Evolutionary conservation across 1,140 invertebrate species (phyloP), one percentile per base, ranked within the genome.

Genomic region (Melipona quadrifasciata): DNA sequence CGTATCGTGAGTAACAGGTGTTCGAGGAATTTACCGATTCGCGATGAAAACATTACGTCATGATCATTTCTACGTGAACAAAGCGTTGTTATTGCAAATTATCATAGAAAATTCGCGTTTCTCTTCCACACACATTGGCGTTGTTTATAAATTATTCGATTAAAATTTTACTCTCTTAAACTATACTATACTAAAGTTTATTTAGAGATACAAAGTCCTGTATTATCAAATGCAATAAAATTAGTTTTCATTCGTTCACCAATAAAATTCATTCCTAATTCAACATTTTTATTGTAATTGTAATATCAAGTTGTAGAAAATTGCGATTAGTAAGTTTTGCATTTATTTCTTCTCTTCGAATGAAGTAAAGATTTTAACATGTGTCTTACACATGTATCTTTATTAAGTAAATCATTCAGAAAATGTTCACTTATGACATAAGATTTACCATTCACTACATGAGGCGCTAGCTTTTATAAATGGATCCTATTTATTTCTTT

Each of bases 1-100:
- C 71, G 71, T 73, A 53, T 73, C 71, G 17, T 53, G 71, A 27
- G n/a, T 73, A 71, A 71, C 70, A 53, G n/a, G n/a, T 73, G 47
- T 73, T 73, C 47, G 24, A 21, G 1, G 34, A 73, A 71, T 71
- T 31, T 47, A 51, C 39, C 39, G 24, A 71, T 71, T 71, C 39
- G n/a, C 47, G 24, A 53, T 21, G 71, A 73, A 53, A 73, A 53
- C 17, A 21, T 73, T 73, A 73, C 71, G 53, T 73, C 71, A 73
- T 53, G 47, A 73, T 19, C n/a, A 27, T 73, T 47, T 31, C 16
- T 11, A 73, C 71, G 47, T 2, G 47, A 73, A 53, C 47, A 73
- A 53, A 73, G 3, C 11, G 27, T 65, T n/a, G 70, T 39, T 53
- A n/a, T 73, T 73, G 39, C 34, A 47, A 47, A n/a, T 14, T 51